Evolutionary conservation across 2,888 invertebrate genomes (phyloP), one percentile per base, ranked within the genome.

Genomic region (Stenurella melanura): DNA sequence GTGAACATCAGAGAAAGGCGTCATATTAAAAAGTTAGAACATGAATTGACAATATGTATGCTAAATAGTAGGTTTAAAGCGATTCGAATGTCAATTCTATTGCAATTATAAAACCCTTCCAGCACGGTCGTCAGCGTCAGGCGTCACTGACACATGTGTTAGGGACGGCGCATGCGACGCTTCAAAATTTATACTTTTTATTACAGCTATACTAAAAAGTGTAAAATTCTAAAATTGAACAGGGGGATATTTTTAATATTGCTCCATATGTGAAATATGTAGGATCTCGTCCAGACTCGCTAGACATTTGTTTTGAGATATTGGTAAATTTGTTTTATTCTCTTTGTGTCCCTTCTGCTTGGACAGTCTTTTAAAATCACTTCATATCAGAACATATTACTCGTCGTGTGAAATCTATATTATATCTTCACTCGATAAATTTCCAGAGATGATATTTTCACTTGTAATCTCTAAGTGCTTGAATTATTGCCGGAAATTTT

Each of bases 31-130:
- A 87, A 86, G 84, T 85, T 83, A 75, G 85, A 86, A 87, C 87
- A 87, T 83, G 86, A 86, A 87, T 88, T 83, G 87, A 87, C 87
- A 88, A 89, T 89, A 88, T 88, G 88, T 89, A 89, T 89, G 89
- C 89, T 88, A 89, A 89, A 88, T 86, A 88, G 87, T 85, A 84
- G 85, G 83, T 85, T 85, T 85, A 85, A 86, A 88, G 83, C 87
- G 86, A 84, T 87, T 84, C 86, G 81, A 86, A 86, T 86, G 87
- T 86, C 87, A 87, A 87, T 88, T 86, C 83, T 86, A 86, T 87
- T 83, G 85, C 88, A 89, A 89, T 89, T 89, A 89, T 85, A 86
- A 88, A 87, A 87, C 88, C 88, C 88, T 88, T 88, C 87, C 85
- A 81, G 79, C 76, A 83, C 82, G 85, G 81, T 75, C 81, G 83